A percentile compares a stretch with the other conserved stretches of the same genome.
phyloP scores from a whole-genome alignment of 1,140 invertebrate genomes.

The Laodelphax striatellus region DNA sequence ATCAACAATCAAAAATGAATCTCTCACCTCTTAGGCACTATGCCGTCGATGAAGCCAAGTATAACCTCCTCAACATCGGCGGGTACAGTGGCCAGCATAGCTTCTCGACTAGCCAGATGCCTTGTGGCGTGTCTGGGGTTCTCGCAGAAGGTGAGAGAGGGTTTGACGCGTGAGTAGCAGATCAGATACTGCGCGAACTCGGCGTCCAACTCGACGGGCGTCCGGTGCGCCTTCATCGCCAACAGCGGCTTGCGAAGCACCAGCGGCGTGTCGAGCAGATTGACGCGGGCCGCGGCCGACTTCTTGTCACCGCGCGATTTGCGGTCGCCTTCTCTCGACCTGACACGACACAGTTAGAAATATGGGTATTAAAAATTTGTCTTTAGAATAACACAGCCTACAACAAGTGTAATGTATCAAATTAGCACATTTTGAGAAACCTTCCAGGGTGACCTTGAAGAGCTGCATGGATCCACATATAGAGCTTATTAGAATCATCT shows the following conservation, averaged over 20 bases:
- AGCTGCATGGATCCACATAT: too few species aligned
- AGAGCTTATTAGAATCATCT: too few species aligned
- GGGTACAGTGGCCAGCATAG: conserved; percentile 17
- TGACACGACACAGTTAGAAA: too few species aligned
- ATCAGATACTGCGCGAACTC: conserved; percentile 18
- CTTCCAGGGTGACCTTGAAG: too few species aligned
- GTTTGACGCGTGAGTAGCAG: conserved; percentile 12
- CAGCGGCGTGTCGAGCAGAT: conserved; percentile 17
- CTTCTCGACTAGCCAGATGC: conserved; percentile 12
- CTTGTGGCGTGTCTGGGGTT: conserved; percentile 13
- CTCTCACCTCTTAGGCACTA: conserved; percentile 18
- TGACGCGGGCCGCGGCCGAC: conserved; percentile 5
- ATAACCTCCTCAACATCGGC: conserved; percentile 17
- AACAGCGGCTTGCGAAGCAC: conserved; percentile 9
- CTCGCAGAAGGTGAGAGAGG: conserved; percentile 15
- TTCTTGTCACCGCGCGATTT: background rate
- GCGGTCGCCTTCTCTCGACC: conserved; percentile 3
- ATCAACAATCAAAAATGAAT: too few species aligned
- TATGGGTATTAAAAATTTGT: too few species aligned
- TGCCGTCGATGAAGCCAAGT: conserved; percentile 10
- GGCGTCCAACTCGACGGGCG: background rate
- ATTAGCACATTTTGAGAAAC: too few species aligned
- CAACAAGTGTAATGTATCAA: too few species aligned
- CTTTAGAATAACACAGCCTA: too few species aligned
- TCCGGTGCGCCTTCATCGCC: background rate